Base-by-base conservation (phyloP, 92 coral and sea anemone genomes). In the Scolanthus callimorphus region DNA sequence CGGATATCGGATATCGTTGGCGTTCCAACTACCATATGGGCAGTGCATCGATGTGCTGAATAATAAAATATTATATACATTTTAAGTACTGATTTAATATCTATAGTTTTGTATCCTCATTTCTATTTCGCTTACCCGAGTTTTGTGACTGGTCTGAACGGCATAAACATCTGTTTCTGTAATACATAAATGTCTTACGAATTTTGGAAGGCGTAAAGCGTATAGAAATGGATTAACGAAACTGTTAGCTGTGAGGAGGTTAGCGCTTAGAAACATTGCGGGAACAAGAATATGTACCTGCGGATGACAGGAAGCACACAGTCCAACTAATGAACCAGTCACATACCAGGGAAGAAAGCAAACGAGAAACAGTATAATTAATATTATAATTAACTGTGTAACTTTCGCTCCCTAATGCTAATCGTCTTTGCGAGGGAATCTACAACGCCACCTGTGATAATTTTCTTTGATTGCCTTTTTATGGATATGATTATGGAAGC, bases 141-240 rank as follows among this genome's bases (percentile, higher is more conserved):
- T n/a, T n/a, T n/a, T n/a, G n/a, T n/a, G n/a, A n/a, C n/a, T n/a
- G n/a, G n/a, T n/a, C n/a, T n/a, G n/a, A n/a, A n/a, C n/a, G n/a
- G n/a, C n/a, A n/a, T n/a, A n/a, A n/a, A n/a, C n/a, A n/a, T n/a
- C n/a, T n/a, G n/a, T n/a, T n/a, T n/a, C n/a, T n/a, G n/a, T n/a
- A n/a, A n/a, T n/a, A n/a, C n/a, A n/a, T n/a, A n/a, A n/a, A n/a
- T n/a, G n/a, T n/a, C n/a, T n/a, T n/a, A n/a, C n/a, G n/a, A 65
- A 65, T 17, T 52, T 65, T n/a, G 59, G 59, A 28, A 65, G 71
- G 3, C 71, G 59, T 31, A 65, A 65, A 50, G 71, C 71, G 25
- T 65, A 65, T 4, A 65, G 13, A 27, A 50, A 65, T 15, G 60
- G 59, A 29, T 65, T 65, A 1, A 51, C 12, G 41, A 44, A 28